phyloP scores from a whole-genome alignment of 2,888 invertebrate species.

The Agrenia bidenticulata region DNA sequence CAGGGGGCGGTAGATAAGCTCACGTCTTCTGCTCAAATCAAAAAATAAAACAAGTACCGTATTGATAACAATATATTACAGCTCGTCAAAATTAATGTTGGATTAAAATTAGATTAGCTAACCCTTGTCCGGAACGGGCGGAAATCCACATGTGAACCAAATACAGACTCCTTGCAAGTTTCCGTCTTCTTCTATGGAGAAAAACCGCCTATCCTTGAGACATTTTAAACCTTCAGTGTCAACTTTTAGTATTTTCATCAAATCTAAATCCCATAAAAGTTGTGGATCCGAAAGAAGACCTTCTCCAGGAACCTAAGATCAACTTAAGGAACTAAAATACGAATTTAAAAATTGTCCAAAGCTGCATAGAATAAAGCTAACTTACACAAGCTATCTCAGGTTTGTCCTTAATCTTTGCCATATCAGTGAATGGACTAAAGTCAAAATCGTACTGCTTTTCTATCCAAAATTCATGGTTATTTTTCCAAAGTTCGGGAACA shows the following conservation, averaged over 20 bases:
- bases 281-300: slow-evolving; percentile 68
- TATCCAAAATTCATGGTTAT: slow-evolving; percentile 69
- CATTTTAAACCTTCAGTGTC: slow-evolving; percentile 65
- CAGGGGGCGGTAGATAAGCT: slow-evolving; percentile 57
- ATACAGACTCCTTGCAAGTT: slow-evolving; percentile 65
- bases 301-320: slow-evolving; percentile 56
- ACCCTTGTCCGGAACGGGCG: slow-evolving; percentile 53
- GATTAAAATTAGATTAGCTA: neutral
- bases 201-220: slow-evolving; percentile 65
- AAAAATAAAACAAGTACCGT: slow-evolving; percentile 1
- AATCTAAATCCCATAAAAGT: slow-evolving; percentile 68
- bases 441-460: slow-evolving; percentile 71
- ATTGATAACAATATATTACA: neutral
- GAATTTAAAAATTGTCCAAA: neutral
- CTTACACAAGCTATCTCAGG: slow-evolving; percentile 66
- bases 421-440: slow-evolving; percentile 65
- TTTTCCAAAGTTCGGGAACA: slow-evolving; percentile 53
- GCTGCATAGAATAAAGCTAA: slow-evolving; percentile 1
- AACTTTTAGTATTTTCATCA: slow-evolving; percentile 63
- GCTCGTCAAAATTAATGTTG: too few species aligned
- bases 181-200: slow-evolving; percentile 62
- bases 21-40: slow-evolving; percentile 38
- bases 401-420: slow-evolving; percentile 65
- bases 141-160: slow-evolving; percentile 79
- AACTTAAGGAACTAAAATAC: slow-evolving; percentile 2